These are phyloP conservation scores for Hydriomena furcata DNA, from an alignment of 2,888 invertebrate genomes.

Conservation along the genomic window DNA sequence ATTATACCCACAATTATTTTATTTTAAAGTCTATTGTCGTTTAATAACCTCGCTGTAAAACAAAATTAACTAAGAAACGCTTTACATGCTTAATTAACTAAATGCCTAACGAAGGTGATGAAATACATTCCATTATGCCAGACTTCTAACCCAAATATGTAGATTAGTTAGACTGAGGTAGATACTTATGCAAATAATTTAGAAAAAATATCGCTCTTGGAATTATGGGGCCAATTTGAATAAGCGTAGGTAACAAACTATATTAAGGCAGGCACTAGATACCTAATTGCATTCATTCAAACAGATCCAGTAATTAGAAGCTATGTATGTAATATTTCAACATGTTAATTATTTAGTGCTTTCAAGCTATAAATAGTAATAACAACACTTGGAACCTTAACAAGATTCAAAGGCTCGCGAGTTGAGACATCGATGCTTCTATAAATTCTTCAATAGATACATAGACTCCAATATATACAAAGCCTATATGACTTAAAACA, in stretches of 20 bases:
- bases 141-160: conserved; percentile 30
- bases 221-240: conserved; percentile 34
- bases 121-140: conserved; percentile 35
- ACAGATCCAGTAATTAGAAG: conserved; percentile 30
- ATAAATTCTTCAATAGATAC: no score
- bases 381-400: conserved; percentile 26
- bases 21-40: background rate
- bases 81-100: conserved; percentile 26
- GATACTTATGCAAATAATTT: conserved; percentile 31
- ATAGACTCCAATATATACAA: background rate
- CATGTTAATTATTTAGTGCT: conserved; percentile 35
- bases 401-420: conserved; percentile 8
- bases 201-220: conserved; percentile 34
- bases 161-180: conserved; percentile 32
- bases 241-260: conserved; percentile 31
- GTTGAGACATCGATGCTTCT: conserved; percentile 12
- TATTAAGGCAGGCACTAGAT: conserved; percentile 31
- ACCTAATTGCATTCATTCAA: conserved; percentile 30
- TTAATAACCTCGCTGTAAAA: conserved; percentile 13
- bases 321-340: conserved; percentile 37
- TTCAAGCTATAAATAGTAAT: conserved; percentile 27
- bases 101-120: conserved; percentile 27
- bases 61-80: conserved; percentile 21
- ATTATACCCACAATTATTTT: background rate
- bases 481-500: no score